Evolutionary conservation across 2,113 vertebrate genomes (phyloP).

Genomic region (Xiphophorus couchianus): DNA sequence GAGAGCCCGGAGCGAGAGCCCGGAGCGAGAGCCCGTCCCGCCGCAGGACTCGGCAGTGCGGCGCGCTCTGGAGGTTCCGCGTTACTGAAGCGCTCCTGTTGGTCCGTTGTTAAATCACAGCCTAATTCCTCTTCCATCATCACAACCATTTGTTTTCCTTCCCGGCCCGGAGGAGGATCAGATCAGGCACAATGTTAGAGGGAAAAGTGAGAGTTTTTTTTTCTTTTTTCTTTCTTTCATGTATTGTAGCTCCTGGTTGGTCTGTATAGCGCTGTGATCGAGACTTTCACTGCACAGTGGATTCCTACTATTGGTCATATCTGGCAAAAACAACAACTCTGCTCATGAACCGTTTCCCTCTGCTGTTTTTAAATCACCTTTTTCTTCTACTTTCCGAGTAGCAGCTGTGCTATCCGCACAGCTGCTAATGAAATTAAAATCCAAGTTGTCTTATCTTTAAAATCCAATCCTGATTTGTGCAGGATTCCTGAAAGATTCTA

Average conservation of each 20-base stretch:
- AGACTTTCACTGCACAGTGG: constrained; percentile 45
- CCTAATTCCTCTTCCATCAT: constrained; percentile 77
- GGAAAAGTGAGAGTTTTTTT: constrained; percentile 24
- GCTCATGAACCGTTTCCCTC: neutral
- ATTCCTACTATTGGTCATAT: constrained; percentile 67
- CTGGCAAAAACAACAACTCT: constrained; percentile 38
- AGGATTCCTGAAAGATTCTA: too few species aligned
- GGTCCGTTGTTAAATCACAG: constrained; percentile 67
- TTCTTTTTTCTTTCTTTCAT: neutral
- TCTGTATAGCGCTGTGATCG: constrained; percentile 41
- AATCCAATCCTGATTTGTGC: neutral
- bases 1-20: constrained; percentile 32
- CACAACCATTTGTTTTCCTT: constrained; percentile 79
- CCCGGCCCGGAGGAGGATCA: constrained; percentile 35
- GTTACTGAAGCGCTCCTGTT: constrained; percentile 57
- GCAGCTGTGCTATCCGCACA: too few species aligned
- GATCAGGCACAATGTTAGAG: constrained; percentile 4
- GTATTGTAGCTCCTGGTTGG: constrained; percentile 17
- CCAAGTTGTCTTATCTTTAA: neutral
- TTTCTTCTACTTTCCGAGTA: neutral
- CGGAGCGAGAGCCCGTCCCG: constrained; percentile 41
- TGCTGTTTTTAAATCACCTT: neutral
- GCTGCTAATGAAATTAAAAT: neutral
- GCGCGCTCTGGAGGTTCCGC: constrained; percentile 25
- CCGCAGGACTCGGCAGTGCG: constrained; percentile 24